These are phyloP conservation scores for Drosophila nigricruria DNA, from an alignment of 2,888 invertebrate genomes.

Conservation along the genomic window DNA sequence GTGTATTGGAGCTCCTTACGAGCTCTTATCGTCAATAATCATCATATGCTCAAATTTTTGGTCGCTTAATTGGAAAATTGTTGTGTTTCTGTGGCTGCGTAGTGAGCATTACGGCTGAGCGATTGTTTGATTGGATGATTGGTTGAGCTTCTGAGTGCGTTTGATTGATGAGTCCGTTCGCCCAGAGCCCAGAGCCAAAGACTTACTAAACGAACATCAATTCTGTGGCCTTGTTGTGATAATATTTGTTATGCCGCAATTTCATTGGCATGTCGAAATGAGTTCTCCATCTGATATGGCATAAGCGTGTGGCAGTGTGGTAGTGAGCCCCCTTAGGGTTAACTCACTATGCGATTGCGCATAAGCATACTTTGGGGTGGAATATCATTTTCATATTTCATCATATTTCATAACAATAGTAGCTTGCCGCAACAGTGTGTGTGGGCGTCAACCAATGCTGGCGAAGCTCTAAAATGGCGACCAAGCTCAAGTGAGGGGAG, in stretches of 20 bases:
- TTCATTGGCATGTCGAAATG: slow-evolving; percentile 61
- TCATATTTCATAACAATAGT: slow-evolving; percentile 74
- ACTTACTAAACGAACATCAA: slow-evolving; percentile 49
- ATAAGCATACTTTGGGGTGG: slow-evolving; percentile 40
- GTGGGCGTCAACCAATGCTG: slow-evolving; percentile 38
- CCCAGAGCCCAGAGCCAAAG: slow-evolving; percentile 2
- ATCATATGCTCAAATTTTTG: slow-evolving; percentile 84
- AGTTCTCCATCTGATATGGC: not conserved
- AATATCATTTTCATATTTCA: slow-evolving; percentile 73
- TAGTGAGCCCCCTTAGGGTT: not conserved
- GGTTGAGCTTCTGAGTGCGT: slow-evolving; percentile 62
- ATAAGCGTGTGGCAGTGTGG: not conserved
- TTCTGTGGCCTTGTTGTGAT: slow-evolving; percentile 79
- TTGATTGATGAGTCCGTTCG: slow-evolving; percentile 72
- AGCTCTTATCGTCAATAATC: slow-evolving; percentile 79
- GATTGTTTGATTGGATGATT: slow-evolving; percentile 73
- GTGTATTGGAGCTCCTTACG: slow-evolving; percentile 34
- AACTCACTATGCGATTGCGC: slow-evolving; percentile 59
- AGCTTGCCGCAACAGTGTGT: not conserved
- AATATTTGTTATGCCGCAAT: slow-evolving; percentile 70
- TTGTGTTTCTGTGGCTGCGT: slow-evolving; percentile 76
- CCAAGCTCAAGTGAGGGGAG: not conserved
- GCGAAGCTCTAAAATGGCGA: slow-evolving; percentile 62
- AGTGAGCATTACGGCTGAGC: slow-evolving; percentile 69
- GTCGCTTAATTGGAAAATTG: slow-evolving; percentile 85